phyloP scores from a whole-genome alignment of 2,797 vertebrate genomes.

The Meda fulgida region DNA sequence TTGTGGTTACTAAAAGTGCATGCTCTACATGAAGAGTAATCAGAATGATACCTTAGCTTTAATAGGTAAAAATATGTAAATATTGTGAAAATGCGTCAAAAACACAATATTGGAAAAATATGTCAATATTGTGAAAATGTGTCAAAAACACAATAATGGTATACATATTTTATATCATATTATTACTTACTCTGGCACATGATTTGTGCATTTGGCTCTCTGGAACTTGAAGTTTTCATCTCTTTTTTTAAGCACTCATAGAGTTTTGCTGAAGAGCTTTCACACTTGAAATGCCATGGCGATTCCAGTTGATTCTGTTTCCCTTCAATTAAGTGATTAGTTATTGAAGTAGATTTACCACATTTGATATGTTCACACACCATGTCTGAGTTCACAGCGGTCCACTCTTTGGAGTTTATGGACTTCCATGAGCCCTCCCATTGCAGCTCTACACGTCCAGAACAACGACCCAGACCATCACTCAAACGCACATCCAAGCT shows the following conservation, averaged over 20 bases:
- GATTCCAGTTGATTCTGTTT: accelerated
- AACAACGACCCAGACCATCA: slow-evolving; percentile 47
- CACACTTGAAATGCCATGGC: not conserved
- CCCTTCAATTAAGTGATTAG: not conserved
- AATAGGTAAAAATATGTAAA: not conserved
- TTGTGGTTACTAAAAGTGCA: not conserved
- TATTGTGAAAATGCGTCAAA: not conserved
- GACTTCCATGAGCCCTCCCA: slow-evolving; percentile 9
- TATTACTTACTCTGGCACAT: not conserved
- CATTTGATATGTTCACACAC: slow-evolving; percentile 53
- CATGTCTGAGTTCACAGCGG: accelerated
- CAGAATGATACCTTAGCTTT: not conserved
- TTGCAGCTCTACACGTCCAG: slow-evolving; percentile 56
- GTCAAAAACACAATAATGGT: not conserved
- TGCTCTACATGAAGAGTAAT: not conserved
- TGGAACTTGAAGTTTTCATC: accelerated
- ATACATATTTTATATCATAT: not conserved
- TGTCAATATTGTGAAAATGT: not conserved
- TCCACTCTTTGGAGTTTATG: not conserved
- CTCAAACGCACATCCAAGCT: slow-evolving; percentile 44
- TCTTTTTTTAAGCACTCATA: not conserved
- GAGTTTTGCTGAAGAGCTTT: not conserved
- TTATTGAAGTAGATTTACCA: accelerated
- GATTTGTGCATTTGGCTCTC: not conserved
- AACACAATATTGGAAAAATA: not conserved